A percentile compares a stretch with the other conserved stretches of the same genome.
phyloP scores from a whole-genome alignment of 2,888 invertebrate species.

The Hipparchia sbordonii region DNA sequence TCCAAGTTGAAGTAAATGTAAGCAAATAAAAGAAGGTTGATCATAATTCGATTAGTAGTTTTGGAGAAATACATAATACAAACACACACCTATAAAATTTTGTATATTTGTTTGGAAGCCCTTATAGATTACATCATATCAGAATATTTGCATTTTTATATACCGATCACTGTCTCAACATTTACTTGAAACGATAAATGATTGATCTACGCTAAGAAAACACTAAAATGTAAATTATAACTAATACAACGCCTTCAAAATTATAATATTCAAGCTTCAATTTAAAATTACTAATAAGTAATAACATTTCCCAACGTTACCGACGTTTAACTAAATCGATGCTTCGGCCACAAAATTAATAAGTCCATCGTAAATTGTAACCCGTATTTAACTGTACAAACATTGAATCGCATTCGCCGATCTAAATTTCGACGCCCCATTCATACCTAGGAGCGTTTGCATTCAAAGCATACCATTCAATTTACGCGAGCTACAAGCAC shows the following conservation, averaged over 20 bases:
- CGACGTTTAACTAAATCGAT: background rate
- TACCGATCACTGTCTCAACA: too few relatives aligned
- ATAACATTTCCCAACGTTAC: background rate
- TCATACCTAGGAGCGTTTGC: constrained; percentile 25
- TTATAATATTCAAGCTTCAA: background rate
- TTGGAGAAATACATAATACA: too few relatives aligned
- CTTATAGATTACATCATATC: too few relatives aligned
- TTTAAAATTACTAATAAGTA: background rate
- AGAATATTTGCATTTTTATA: too few relatives aligned
- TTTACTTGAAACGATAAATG: too few relatives aligned
- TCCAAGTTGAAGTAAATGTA: too few relatives aligned
- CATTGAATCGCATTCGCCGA: constrained; percentile 27
- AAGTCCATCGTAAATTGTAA: constrained; percentile 27
- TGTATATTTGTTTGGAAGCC: too few relatives aligned
- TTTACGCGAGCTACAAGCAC: constrained; percentile 36
- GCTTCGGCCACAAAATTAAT: constrained; percentile 12
- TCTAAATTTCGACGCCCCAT: constrained; percentile 31
- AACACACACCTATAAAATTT: too few relatives aligned
- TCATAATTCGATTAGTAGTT: too few relatives aligned
- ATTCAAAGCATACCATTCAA: constrained; percentile 34
- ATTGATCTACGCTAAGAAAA: too few relatives aligned
- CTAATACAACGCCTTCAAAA: background rate
- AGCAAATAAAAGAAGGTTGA: too few relatives aligned
- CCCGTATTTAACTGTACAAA: constrained; percentile 26
- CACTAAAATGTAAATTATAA: too few relatives aligned